Evolutionary conservation across 1,140 invertebrate species (phyloP).

Genomic region (Druon quercuslanigerum): DNA sequence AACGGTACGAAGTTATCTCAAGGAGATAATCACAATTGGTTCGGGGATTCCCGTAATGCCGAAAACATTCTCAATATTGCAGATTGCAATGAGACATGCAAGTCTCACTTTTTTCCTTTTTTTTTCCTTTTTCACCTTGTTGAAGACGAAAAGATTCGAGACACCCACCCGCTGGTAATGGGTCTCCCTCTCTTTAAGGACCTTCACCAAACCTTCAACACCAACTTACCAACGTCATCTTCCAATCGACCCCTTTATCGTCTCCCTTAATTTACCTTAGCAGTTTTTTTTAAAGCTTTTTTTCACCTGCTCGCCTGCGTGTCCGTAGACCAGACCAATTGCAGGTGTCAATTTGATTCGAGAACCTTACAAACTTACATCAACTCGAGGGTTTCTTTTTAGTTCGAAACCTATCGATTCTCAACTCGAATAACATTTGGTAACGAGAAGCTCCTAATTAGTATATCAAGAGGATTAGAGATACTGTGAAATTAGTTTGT

Average conservation of each 20-base stretch:
- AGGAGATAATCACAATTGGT: constrained; percentile 72
- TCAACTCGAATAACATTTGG: constrained; percentile 50
- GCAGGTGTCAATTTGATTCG: constrained; percentile 68
- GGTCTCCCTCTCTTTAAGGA: constrained; percentile 51
- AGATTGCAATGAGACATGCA: constrained; percentile 74
- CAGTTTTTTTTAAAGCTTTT: not conserved
- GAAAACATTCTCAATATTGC: constrained; percentile 70
- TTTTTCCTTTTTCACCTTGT: constrained; percentile 51
- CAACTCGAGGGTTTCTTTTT: constrained; percentile 52
- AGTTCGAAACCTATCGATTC: constrained; percentile 51
- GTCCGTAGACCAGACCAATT: constrained; percentile 50
- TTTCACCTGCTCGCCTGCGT: constrained; percentile 40
- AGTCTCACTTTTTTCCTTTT: constrained; percentile 58
- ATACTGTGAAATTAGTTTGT: too few species aligned
- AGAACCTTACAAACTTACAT: constrained; percentile 52
- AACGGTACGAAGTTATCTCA: constrained; percentile 56
- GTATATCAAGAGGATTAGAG: too few species aligned
- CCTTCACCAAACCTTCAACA: constrained; percentile 49
- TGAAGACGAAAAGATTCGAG: constrained; percentile 47
- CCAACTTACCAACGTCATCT: constrained; percentile 45
- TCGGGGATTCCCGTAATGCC: constrained; percentile 53
- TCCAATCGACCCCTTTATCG: constrained; percentile 44
- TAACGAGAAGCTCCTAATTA: constrained; percentile 42
- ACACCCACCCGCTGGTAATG: constrained; percentile 58
- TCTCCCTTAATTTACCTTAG: constrained; percentile 66